These are phyloP conservation scores for Nycteola revayana DNA, from an alignment of 2,888 invertebrate species.

Conservation along the genomic window DNA sequence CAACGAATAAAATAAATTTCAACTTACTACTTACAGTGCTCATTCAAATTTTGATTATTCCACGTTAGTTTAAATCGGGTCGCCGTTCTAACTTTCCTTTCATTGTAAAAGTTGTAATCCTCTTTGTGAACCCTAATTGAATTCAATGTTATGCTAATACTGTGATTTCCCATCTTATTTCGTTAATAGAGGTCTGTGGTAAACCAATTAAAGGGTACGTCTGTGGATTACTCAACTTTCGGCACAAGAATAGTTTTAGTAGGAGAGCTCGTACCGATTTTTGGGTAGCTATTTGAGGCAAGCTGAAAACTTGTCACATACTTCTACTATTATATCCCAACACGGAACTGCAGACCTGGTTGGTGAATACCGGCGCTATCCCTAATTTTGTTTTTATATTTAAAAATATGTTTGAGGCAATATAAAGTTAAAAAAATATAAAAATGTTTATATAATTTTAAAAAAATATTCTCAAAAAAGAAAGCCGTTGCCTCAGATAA, in stretches of 20 bases:
- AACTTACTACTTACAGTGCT: slow-evolving; percentile 64
- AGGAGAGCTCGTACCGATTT: too few relatives aligned
- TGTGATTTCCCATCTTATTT: slow-evolving; percentile 82
- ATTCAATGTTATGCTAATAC: slow-evolving; percentile 82
- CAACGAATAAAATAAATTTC: slow-evolving; percentile 59
- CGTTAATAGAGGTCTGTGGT: slow-evolving; percentile 80
- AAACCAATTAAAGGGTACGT: slow-evolving; percentile 79
- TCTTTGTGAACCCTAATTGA: slow-evolving; percentile 81
- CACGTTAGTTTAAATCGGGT: slow-evolving; percentile 70
- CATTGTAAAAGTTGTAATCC: slow-evolving; percentile 82
- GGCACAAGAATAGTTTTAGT: slow-evolving; percentile 55
- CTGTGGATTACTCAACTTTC: slow-evolving; percentile 77
- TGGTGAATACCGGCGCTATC: too few relatives aligned
- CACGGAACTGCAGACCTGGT: too few relatives aligned
- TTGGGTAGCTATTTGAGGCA: too few relatives aligned
- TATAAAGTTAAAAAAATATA: too few relatives aligned
- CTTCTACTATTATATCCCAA: too few relatives aligned
- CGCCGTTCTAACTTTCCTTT: slow-evolving; percentile 73
- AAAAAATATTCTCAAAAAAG: too few relatives aligned
- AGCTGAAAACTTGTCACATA: too few relatives aligned
- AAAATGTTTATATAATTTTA: too few relatives aligned
- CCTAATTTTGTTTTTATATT: too few relatives aligned
- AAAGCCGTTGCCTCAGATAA: too few relatives aligned
- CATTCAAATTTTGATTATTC: slow-evolving; percentile 77
- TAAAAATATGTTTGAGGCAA: too few relatives aligned